Percentiles rank a stretch among this genome's conserved stretches.
Evolutionary conservation across 2,113 vertebrate species (phyloP).

Genomic region (Anolis sagrei): DNA sequence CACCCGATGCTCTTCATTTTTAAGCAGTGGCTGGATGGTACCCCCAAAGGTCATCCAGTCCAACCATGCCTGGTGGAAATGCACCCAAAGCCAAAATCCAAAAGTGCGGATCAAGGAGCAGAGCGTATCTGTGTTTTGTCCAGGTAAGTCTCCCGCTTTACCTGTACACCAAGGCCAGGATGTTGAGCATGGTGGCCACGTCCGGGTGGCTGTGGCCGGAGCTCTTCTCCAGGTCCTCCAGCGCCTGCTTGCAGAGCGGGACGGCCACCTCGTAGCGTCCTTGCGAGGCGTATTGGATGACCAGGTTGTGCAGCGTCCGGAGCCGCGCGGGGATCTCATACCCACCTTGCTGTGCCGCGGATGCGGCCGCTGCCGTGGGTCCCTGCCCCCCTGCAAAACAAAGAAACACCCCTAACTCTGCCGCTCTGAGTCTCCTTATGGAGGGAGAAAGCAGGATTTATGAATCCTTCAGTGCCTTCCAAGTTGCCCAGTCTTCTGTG

Average conservation of each 20-base stretch:
- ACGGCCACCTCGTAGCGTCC: constrained; percentile 90
- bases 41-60: no score
- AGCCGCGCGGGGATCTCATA: constrained; percentile 89
- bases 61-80: no score
- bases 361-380: accelerated
- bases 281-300: constrained; percentile 90
- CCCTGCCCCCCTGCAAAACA: background rate
- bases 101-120: no score
- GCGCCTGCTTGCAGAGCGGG: constrained; percentile 89
- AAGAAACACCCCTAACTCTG: accelerated
- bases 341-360: constrained; percentile 83
- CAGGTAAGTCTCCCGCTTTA: constrained; percentile 64
- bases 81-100: no score
- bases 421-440: no score
- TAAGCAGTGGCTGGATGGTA: no score
- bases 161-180: constrained; percentile 90
- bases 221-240: constrained; percentile 89
- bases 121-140: no score
- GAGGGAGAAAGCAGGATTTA: no score
- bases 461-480: no score
- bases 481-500: no score
- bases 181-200: constrained; percentile 92
- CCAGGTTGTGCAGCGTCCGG: constrained; percentile 88
- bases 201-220: constrained; percentile 90
- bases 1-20: no score